Percentiles rank a stretch among this genome's conserved stretches.
These are phyloP conservation scores for Eolophus roseicapilla DNA, from an alignment of 2,113 vertebrate genomes.

Conservation along the genomic window DNA sequence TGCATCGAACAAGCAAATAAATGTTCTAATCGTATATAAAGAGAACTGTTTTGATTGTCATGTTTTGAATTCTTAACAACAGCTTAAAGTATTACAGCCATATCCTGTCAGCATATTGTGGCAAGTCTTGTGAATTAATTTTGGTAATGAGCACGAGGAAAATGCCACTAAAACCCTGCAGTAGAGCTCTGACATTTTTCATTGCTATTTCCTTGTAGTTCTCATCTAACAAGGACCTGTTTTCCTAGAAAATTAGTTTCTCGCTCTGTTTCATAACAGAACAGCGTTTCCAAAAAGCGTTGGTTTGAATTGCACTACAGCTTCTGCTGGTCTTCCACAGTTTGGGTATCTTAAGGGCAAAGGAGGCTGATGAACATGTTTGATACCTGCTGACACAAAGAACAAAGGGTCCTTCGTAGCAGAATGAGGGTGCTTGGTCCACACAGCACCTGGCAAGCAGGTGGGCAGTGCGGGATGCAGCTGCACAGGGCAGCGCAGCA, in stretches of 20 bases:
- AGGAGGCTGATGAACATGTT: fast-evolving
- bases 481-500: fast-evolving
- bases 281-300: background rate
- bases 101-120: slow-evolving; percentile 35
- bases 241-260: background rate
- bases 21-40: slow-evolving; percentile 20
- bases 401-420: background rate
- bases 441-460: fast-evolving
- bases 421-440: background rate
- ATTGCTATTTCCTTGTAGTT: background rate
- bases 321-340: background rate
- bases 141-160: background rate
- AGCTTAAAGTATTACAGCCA: slow-evolving; percentile 24
- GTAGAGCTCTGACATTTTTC: slow-evolving; percentile 3
- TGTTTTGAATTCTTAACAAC: slow-evolving; percentile 53
- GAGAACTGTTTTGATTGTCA: slow-evolving; percentile 41
- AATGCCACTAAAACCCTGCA: slow-evolving; percentile 10
- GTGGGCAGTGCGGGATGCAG: fast-evolving
- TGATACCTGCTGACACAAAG: background rate
- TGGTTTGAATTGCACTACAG: background rate
- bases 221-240: background rate
- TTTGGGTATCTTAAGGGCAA: background rate
- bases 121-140: slow-evolving; percentile 51
- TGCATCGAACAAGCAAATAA: slow-evolving; percentile 18
- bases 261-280: background rate